A percentile compares a stretch with the other conserved stretches of the same genome.
These are phyloP conservation scores for Cataglyphis livida DNA, from an alignment of 2,888 invertebrate species.

Conservation along the genomic window DNA sequence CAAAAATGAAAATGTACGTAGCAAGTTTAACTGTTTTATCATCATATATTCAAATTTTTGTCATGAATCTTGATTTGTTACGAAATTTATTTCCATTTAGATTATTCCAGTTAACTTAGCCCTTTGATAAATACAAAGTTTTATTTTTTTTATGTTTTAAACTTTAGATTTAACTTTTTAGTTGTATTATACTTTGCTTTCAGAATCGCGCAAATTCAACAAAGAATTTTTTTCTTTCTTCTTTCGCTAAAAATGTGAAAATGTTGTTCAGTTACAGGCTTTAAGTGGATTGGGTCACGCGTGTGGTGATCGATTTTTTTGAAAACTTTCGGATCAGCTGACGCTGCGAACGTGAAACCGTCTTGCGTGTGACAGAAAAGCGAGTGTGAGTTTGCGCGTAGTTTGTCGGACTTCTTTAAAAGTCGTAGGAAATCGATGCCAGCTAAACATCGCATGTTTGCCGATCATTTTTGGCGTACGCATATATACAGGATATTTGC, in stretches of 20 bases:
- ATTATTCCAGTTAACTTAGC: neutral
- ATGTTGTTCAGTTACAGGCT: neutral
- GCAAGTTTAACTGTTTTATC: neutral
- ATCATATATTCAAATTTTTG: neutral
- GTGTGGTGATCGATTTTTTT: conserved; percentile 39
- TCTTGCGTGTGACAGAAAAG: conserved; percentile 30
- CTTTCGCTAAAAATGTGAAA: neutral
- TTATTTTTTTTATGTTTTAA: neutral
- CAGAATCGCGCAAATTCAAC: neutral
- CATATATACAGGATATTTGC: neutral
- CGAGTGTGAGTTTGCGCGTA: neutral
- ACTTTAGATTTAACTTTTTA: neutral
- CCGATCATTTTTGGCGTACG: neutral
- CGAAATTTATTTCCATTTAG: neutral
- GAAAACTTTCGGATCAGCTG: conserved; percentile 47
- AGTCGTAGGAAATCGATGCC: conserved; percentile 42
- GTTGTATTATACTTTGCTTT: neutral
- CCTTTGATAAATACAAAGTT: neutral
- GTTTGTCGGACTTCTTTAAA: conserved; percentile 42
- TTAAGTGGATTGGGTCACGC: conserved; percentile 37
- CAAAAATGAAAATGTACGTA: neutral
- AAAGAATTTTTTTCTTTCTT: neutral
- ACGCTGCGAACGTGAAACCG: conserved; percentile 21
- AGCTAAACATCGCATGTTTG: conserved; percentile 13
- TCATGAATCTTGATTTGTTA: neutral